These are phyloP conservation scores for Mormyrus lacerda DNA, from an alignment of 2,113 vertebrate species.

Conservation along the genomic window DNA sequence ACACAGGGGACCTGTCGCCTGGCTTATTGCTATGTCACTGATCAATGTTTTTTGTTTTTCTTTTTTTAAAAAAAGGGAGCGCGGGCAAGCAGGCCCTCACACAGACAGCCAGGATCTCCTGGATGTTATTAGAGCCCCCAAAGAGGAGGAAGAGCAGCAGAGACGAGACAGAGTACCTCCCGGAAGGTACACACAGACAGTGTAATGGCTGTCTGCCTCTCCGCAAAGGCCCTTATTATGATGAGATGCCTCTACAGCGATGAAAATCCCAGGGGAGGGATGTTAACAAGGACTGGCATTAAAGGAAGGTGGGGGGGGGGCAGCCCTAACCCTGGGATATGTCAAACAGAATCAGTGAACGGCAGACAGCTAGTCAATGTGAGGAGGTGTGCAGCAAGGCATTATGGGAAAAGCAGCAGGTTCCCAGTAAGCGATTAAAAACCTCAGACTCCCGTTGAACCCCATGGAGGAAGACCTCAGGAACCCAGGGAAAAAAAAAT, in stretches of 20 bases:
- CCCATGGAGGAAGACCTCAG: neutral
- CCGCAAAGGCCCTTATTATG: neutral
- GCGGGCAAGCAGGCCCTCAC: neutral
- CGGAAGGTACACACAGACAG: neutral
- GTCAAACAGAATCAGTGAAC: neutral
- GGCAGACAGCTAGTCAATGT: neutral
- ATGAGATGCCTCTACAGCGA: neutral
- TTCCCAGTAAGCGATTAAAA: neutral
- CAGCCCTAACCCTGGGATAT: neutral
- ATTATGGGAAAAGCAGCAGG: neutral
- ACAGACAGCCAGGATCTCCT: neutral
- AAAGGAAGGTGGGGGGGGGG: neutral
- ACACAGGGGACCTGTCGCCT: neutral
- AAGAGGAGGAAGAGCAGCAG: neutral
- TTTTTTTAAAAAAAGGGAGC: too few relatives aligned
- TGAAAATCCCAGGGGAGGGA: neutral
- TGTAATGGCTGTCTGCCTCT: neutral
- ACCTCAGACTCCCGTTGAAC: neutral
- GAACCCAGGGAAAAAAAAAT: neutral
- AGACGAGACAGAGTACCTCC: neutral
- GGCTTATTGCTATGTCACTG: neutral
- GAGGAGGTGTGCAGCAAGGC: neutral
- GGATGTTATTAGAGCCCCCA: neutral
- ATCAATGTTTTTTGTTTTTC: neutral
- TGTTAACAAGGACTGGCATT: constrained; percentile 6